These are phyloP conservation scores for Schizotus pectinicornis DNA, from an alignment of 2,888 invertebrate genomes.

Conservation along the genomic window DNA sequence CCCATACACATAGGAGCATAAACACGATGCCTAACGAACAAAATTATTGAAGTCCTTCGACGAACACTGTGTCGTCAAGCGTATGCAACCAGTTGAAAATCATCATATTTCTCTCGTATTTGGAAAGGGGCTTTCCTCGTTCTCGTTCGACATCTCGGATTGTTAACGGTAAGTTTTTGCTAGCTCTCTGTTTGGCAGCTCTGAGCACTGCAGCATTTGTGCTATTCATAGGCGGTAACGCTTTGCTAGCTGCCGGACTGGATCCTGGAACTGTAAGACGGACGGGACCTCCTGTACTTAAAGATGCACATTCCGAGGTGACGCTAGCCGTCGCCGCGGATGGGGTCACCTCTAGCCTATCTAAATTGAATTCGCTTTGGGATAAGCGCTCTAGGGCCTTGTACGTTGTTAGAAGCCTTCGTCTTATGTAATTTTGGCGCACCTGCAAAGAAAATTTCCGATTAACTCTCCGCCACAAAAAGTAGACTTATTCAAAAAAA, in stretches of 20 bases:
- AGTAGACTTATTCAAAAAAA: neutral
- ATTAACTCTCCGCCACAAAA: neutral
- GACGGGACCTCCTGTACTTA: constrained; percentile 41
- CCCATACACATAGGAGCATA: constrained; percentile 11
- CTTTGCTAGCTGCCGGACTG: constrained; percentile 46
- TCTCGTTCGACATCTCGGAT: constrained; percentile 82
- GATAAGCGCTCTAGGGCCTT: constrained; percentile 80
- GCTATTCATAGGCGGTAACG: constrained; percentile 54
- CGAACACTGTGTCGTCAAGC: constrained; percentile 73
- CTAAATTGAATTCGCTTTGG: constrained; percentile 84
- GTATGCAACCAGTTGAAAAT: constrained; percentile 94
- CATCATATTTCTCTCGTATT: constrained; percentile 93
- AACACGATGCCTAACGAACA: neutral
- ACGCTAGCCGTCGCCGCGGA: constrained; percentile 59
- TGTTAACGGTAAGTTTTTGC: constrained; percentile 68
- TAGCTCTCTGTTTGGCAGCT: constrained; percentile 58
- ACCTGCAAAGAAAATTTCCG: constrained; percentile 59
- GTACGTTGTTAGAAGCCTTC: constrained; percentile 80
- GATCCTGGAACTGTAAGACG: constrained; percentile 47
- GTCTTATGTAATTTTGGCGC: constrained; percentile 80
- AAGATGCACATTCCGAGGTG: constrained; percentile 33
- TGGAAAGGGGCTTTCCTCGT: constrained; percentile 82
- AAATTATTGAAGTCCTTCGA: constrained; percentile 57
- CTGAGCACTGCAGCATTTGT: constrained; percentile 55
- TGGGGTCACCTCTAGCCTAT: constrained; percentile 70